Conservation (phyloP, 2,113 vertebrate genomes). For the Cinclus cinclus region DNA sequence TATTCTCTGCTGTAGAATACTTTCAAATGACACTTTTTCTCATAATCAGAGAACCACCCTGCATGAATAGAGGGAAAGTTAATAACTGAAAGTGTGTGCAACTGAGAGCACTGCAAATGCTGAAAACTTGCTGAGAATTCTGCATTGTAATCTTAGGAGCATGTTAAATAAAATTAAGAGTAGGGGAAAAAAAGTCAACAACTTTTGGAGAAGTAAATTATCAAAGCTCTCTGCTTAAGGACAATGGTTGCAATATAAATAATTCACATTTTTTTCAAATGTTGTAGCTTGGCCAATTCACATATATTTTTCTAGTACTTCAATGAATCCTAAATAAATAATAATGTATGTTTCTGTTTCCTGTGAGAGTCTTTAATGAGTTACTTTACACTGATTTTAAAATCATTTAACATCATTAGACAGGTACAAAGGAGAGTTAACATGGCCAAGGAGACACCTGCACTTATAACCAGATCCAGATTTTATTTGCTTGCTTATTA, state of each 20-base stretch:
- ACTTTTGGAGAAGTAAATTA: neutral
- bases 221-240: neutral
- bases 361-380: neutral
- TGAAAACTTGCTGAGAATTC: slow-evolving; percentile 8
- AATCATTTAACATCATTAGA: neutral
- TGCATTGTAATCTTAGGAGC: neutral
- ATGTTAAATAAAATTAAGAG: neutral
- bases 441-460: neutral
- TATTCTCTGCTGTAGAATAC: slow-evolving; percentile 20
- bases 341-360: neutral
- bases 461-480: neutral
- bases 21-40: slow-evolving; percentile 39
- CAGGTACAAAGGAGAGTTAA: neutral
- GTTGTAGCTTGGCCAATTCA: neutral
- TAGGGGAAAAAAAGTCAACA: neutral
- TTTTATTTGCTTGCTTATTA: neutral
- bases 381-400: neutral
- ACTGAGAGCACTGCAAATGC: slow-evolving; percentile 1
- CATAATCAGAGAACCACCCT: slow-evolving; percentile 22
- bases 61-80: neutral
- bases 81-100: neutral
- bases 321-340: neutral
- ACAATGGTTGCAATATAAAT: neutral
- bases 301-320: neutral
- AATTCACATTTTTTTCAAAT: neutral